Percentiles rank a stretch among this genome's conserved stretches.
Conservation (phyloP, 2,888 invertebrate genomes). For the Caenorhabditis sp. region DNA sequence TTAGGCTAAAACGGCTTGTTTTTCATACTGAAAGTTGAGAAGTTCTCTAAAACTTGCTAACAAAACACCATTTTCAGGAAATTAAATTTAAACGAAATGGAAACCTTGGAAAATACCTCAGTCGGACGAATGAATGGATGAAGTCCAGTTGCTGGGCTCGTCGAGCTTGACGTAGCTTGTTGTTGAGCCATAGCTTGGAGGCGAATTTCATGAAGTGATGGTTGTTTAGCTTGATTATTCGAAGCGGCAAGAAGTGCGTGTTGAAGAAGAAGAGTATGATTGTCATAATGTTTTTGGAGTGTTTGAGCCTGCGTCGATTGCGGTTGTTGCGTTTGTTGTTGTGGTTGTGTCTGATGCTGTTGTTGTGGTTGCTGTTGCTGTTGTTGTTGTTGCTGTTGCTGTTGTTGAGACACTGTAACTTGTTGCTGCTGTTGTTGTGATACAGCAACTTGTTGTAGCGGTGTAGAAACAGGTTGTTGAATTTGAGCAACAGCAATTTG, state of each 20-base stretch:
- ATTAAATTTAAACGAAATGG: neutral
- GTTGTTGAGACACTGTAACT: constrained; percentile 5
- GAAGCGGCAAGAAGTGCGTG: constrained; percentile 41
- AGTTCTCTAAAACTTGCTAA: no score
- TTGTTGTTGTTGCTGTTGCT: constrained; percentile 3
- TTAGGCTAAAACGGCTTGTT: no score
- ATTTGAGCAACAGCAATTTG: neutral
- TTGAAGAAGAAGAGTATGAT: constrained; percentile 44
- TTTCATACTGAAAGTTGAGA: neutral
- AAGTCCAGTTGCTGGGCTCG: constrained; percentile 13
- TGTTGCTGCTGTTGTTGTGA: constrained; percentile 1
- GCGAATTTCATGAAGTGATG: constrained; percentile 30
- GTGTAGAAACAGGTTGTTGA: neutral
- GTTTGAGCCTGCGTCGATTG: constrained; percentile 9
- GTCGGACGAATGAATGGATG: constrained; percentile 37
- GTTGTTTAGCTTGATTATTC: constrained; percentile 14
- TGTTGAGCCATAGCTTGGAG: constrained; percentile 38
- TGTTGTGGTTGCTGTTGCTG: constrained; percentile 5
- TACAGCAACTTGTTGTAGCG: neutral
- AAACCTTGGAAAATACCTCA: constrained; percentile 17
- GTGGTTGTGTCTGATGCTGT: constrained; percentile 13
- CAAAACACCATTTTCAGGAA: neutral
- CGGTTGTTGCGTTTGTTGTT: constrained; percentile 20
- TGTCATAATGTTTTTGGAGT: constrained; percentile 36
- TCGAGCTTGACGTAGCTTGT: constrained; percentile 13